These are phyloP conservation scores for Drosophila nr. medialis DNA, from an alignment of 2,888 invertebrate genomes.

Conservation along the genomic window DNA sequence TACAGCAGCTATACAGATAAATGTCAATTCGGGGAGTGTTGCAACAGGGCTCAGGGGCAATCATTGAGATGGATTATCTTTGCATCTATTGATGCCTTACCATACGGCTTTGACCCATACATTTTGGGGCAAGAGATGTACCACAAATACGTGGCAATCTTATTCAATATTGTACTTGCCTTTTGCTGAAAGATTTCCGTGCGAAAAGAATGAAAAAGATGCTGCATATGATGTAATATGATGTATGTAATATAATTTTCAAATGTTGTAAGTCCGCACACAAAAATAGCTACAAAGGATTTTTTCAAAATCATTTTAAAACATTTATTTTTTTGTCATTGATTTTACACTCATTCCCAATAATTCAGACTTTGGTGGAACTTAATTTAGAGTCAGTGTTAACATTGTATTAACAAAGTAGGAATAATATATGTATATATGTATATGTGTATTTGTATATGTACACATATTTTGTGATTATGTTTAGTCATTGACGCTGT, in stretches of 20 bases:
- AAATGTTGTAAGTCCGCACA: neutral
- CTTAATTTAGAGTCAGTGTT: conserved; percentile 7
- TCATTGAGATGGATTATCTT: neutral
- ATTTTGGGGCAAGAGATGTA: neutral
- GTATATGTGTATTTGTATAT: neutral
- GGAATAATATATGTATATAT: neutral
- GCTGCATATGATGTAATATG: neutral
- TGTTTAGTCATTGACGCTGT: conserved; percentile 25
- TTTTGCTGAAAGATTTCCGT: neutral
- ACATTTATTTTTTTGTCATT: conserved; percentile 41
- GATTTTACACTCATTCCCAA: conserved; percentile 9
- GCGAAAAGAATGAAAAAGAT: neutral
- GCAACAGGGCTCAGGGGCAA: conserved; percentile 26
- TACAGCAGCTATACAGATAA: conserved; percentile 1
- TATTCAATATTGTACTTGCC: neutral
- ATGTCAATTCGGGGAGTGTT: conserved; percentile 22
- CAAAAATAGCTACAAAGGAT: neutral
- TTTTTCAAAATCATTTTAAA: neutral
- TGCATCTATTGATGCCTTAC: neutral
- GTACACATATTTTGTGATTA: conserved; percentile 11
- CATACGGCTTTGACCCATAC: neutral
- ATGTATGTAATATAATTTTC: neutral
- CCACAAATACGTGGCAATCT: neutral
- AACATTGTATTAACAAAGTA: conserved; percentile 5
- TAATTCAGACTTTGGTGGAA: conserved; percentile 48